Conservation (phyloP, 2,797 vertebrate species). For the Leptatherina wallacei region DNA sequence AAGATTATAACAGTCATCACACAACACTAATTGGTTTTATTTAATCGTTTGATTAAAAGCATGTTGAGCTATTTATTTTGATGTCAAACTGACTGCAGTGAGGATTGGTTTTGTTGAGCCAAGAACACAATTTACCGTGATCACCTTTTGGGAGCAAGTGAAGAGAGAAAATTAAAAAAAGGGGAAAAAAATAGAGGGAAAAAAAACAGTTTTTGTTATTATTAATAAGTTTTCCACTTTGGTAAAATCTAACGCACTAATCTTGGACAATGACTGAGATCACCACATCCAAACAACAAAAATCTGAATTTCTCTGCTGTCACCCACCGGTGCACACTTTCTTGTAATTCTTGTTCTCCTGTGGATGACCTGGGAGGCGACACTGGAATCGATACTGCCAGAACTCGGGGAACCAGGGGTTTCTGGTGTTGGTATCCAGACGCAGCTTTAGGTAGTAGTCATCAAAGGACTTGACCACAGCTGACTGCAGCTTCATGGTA, state of each 20-base stretch:
- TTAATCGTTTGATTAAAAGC: conserved; percentile 36
- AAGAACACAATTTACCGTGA: conserved; percentile 70
- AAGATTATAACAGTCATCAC: conserved; percentile 16
- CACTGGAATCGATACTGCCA: conserved; percentile 99
- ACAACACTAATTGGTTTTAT: conserved; percentile 26
- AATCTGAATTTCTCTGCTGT: background rate
- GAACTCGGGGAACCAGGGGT: conserved; percentile 98
- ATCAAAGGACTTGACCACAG: conserved; percentile 92
- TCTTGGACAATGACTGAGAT: background rate
- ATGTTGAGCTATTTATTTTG: conserved; percentile 30
- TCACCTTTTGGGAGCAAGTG: conserved; percentile 71
- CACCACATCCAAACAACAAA: background rate
- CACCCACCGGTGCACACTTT: conserved; percentile 92
- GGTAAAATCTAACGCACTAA: conserved; percentile 16
- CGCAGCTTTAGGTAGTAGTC: conserved; percentile 95
- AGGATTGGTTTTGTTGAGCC: conserved; percentile 32
- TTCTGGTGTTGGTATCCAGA: conserved; percentile 92
- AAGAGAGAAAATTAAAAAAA: conserved; percentile 43
- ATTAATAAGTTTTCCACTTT: conserved; percentile 20
- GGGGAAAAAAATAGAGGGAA: conserved; percentile 31
- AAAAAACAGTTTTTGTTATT: conserved; percentile 46
- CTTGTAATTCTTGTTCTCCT: conserved; percentile 93
- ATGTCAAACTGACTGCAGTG: conserved; percentile 17
- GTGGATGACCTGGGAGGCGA: conserved; percentile 90
- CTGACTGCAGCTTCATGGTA: conserved; percentile 97